A percentile compares a stretch with the other conserved stretches of the same genome.
phyloP scores from a whole-genome alignment of 2,888 invertebrate genomes.

The Thymelicus lineola region DNA sequence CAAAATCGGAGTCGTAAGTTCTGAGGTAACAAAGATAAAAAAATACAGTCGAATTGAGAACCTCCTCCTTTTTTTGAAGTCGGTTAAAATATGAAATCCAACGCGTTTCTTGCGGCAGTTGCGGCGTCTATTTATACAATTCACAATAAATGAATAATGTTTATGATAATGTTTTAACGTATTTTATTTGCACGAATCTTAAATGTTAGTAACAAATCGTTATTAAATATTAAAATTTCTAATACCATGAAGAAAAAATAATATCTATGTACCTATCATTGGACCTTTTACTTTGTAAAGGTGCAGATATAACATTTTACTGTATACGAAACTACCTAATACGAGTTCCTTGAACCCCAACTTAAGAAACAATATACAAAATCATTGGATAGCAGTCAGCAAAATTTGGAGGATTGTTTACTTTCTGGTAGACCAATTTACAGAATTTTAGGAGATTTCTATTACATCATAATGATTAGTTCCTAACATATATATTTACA shows the following conservation, averaged over 20 bases:
- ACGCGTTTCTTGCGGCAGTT: neutral
- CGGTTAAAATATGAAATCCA: neutral
- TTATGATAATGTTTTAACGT: neutral
- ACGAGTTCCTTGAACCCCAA: constrained; percentile 30
- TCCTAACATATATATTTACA: constrained; percentile 8
- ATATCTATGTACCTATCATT: constrained; percentile 29
- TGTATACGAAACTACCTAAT: constrained; percentile 31
- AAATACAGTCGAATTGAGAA: no score
- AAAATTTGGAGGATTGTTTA: neutral
- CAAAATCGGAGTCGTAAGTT: no score
- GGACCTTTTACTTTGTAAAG: constrained; percentile 37
- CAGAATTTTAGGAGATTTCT: constrained; percentile 3
- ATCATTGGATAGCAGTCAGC: constrained; percentile 9
- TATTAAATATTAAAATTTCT: constrained; percentile 31
- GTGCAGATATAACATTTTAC: constrained; percentile 24
- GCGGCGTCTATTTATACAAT: neutral
- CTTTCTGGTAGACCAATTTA: neutral
- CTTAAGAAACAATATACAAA: constrained; percentile 10
- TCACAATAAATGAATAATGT: neutral
- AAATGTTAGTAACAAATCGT: constrained; percentile 26
- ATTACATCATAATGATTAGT: neutral
- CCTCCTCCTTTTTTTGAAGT: no score
- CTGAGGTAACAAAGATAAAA: no score
- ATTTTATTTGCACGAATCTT: constrained; percentile 9
- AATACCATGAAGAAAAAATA: constrained; percentile 27